Conservation (phyloP, 2,888 invertebrate species). For the Netelia inedita region DNA sequence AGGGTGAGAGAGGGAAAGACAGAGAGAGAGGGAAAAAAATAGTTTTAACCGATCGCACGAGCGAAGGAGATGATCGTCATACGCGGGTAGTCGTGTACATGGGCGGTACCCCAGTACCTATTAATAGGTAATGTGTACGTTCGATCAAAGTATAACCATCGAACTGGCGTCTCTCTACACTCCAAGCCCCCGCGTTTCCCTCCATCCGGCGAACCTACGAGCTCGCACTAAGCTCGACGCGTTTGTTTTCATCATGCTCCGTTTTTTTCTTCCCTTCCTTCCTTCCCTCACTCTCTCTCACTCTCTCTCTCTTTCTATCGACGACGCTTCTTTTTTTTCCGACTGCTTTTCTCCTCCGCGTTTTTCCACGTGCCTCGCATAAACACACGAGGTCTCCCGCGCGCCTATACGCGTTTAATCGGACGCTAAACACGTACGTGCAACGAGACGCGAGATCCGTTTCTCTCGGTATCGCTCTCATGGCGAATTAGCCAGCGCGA, state of each 20-base stretch:
- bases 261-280: neutral
- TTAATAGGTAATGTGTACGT: conserved; percentile 72
- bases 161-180: conserved; percentile 19
- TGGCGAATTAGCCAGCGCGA: neutral
- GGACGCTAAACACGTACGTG: neutral
- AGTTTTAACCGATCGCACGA: conserved; percentile 59
- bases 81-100: conserved; percentile 52
- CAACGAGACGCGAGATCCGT: neutral
- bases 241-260: neutral
- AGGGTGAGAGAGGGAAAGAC: conserved; percentile 27
- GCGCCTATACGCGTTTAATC: neutral
- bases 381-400: neutral
- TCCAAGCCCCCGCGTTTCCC: conserved; percentile 9
- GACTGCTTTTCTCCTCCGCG: neutral
- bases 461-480: neutral
- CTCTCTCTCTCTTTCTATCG: neutral
- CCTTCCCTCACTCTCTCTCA: neutral
- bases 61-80: conserved; percentile 57
- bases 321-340: neutral
- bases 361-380: conserved; percentile 1
- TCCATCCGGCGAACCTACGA: neutral
- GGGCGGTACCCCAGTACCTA: conserved; percentile 68
- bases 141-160: conserved; percentile 70
- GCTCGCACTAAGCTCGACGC: conserved; percentile 29
- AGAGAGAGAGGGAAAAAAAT: neutral